Base-by-base conservation (phyloP, 2,888 invertebrate genomes). In the Rhynchonema sp. region DNA sequence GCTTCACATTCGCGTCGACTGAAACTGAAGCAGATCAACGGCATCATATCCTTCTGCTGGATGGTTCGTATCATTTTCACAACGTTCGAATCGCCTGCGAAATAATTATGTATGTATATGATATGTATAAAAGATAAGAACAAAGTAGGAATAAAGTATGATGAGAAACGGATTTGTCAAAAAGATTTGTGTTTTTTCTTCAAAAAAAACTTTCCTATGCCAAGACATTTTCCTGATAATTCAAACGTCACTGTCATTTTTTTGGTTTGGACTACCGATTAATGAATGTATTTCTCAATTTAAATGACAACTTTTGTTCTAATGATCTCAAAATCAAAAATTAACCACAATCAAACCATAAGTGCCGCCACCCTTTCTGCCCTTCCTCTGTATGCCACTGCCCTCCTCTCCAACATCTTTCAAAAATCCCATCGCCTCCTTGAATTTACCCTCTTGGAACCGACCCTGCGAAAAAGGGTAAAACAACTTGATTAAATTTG, bases 31-130 rank as follows among this genome's bases (percentile, higher is more conserved):
- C 94, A 88, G 66, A 99, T 98, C 2, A 94, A 92, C 0, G 98
- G 98, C 0, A 94, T 89, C 74, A 96, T 89, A 74, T 89, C 90
- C 28, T 90, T 80, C 72, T 98, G 94, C 88, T 94, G 91, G 52
- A 98, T 89, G 87, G 98, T 94, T 75, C 94, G 91, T 26, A 98
- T 87, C 63, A 99, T 88, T 78, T 94, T 96, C 72, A 88, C 90
- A 67, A 92, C 91, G 71, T 89, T 90, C 0, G 87, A 83, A 59
- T 76, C 74, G 52, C 75, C 77, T 74, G 68, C 13, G 20, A 20
- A 20, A 38, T 9, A 38, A 38, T n/a, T n/a, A n/a, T n/a, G n/a
- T n/a, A n/a, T n/a, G n/a, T n/a, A n/a, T n/a, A n/a, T n/a, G n/a
- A n/a, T n/a, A n/a, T n/a, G n/a, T n/a, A n/a, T n/a, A n/a, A n/a